These are phyloP conservation scores for Apis laboriosa DNA, from an alignment of 1,140 invertebrate genomes.

Conservation along the genomic window DNA sequence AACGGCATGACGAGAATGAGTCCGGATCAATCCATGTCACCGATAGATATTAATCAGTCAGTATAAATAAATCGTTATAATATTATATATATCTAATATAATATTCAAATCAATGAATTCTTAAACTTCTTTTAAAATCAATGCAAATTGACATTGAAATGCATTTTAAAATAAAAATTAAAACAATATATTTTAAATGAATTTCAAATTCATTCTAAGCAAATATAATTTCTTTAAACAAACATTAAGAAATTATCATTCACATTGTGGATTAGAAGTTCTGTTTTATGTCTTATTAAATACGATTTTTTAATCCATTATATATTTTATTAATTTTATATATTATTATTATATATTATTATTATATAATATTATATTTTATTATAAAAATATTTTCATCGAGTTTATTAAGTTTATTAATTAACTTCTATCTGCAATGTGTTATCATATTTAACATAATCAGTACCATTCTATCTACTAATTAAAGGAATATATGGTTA, in stretches of 20 bases:
- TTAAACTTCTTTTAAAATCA: not conserved
- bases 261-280: conserved; percentile 36
- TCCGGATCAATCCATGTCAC: conserved; percentile 65
- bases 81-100: not conserved
- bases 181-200: not conserved
- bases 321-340: too few relatives aligned
- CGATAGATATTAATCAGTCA: conserved; percentile 65
- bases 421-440: conserved; percentile 28
- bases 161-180: not conserved
- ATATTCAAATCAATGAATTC: not conserved
- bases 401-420: not conserved
- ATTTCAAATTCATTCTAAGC: not conserved
- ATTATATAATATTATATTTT: too few relatives aligned
- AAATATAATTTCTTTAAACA: not conserved
- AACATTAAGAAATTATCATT: not conserved
- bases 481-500: conserved; percentile 41
- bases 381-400: not conserved
- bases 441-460: not conserved
- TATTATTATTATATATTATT: too few relatives aligned
- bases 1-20: conserved; percentile 64
- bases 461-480: conserved; percentile 41
- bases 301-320: too few relatives aligned
- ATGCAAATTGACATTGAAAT: not conserved
- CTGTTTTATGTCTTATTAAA: not conserved
- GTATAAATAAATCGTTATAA: not conserved